These are phyloP conservation scores for Menidia beryllina DNA, from an alignment of 2,113 vertebrate genomes.

Conservation along the genomic window DNA sequence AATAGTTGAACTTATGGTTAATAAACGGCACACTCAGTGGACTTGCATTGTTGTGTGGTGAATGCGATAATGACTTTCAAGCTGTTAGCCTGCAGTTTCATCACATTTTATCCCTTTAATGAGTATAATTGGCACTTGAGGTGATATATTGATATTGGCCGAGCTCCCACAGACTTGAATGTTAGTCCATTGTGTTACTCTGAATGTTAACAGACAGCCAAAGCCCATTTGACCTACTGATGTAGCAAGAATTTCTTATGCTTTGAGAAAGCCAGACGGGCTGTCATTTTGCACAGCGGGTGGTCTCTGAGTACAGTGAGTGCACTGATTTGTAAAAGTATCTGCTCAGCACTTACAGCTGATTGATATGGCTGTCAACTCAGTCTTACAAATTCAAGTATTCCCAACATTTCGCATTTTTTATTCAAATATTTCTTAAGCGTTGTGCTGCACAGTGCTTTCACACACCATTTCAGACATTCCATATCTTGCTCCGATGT, in stretches of 20 bases:
- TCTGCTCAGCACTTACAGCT: constrained; percentile 2
- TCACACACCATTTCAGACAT: not conserved
- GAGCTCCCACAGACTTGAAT: constrained; percentile 51
- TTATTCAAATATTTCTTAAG: not conserved
- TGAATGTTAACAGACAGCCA: constrained; percentile 56
- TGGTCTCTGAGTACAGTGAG: constrained; percentile 32
- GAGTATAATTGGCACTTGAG: constrained; percentile 71
- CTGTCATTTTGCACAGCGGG: constrained; percentile 45
- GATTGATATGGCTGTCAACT: constrained; percentile 3
- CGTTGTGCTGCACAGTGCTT: not conserved
- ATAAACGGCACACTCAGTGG: constrained; percentile 42
- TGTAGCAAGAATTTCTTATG: constrained; percentile 46
- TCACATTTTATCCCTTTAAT: constrained; percentile 68
- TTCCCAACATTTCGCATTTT: not conserved
- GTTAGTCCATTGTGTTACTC: constrained; percentile 61
- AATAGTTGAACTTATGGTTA: constrained; percentile 21
- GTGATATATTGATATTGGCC: constrained; percentile 66
- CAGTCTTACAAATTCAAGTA: not conserved
- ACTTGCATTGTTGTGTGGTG: constrained; percentile 56
- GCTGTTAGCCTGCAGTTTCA: constrained; percentile 61
- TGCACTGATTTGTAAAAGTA: constrained; percentile 29
- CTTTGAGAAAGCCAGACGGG: constrained; percentile 27
- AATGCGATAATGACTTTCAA: constrained; percentile 63
- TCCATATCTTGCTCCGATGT: constrained; percentile 29
- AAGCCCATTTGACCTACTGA: constrained; percentile 57